A percentile compares a stretch with the other conserved stretches of the same genome.
Evolutionary conservation across 2,797 vertebrate species (phyloP).

Genomic region (Propithecus deckenii): DNA sequence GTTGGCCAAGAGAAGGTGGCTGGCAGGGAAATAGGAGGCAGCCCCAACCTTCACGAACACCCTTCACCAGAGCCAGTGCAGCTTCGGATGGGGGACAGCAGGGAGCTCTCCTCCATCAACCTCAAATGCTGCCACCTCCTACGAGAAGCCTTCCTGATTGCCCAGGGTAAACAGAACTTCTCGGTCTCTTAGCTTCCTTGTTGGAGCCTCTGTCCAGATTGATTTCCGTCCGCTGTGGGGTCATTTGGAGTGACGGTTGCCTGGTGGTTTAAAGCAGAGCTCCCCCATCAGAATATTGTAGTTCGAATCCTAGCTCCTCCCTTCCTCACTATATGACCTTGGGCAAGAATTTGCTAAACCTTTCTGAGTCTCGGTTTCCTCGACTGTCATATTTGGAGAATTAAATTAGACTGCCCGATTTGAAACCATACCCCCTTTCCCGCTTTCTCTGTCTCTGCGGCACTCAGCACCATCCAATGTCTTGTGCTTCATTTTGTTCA

Average conservation of each 20-base stretch:
- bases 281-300: not conserved
- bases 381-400: not conserved
- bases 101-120: not conserved
- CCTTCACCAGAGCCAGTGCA: not conserved
- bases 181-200: not conserved
- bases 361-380: not conserved
- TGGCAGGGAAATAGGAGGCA: not conserved
- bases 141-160: not conserved
- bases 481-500: not conserved
- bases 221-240: not conserved
- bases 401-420: not conserved
- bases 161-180: not conserved
- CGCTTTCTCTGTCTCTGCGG: not conserved
- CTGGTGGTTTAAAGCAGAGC: not conserved
- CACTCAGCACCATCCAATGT: not conserved
- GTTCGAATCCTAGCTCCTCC: not conserved
- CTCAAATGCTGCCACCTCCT: not conserved
- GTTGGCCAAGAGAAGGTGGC: not conserved
- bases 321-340: not conserved
- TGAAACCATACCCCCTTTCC: not conserved
- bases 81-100: not conserved
- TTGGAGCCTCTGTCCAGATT: not conserved
- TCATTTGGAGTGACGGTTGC: not conserved
- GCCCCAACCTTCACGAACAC: not conserved
- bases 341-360: not conserved